Base-by-base conservation (phyloP, 2,888 invertebrate species). In the Malthinus flaveolus region DNA sequence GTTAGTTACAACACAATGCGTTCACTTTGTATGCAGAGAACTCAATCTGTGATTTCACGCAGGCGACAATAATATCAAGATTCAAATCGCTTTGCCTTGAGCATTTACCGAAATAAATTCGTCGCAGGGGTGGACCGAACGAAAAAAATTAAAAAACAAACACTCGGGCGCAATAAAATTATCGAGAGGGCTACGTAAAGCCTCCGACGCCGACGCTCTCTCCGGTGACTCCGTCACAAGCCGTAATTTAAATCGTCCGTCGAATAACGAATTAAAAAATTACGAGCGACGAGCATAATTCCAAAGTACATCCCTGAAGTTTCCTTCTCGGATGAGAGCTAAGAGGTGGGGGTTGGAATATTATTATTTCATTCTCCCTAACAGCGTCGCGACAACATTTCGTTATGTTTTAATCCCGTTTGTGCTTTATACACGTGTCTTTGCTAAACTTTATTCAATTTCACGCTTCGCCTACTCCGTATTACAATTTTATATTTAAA, bases 31-130 rank as follows among this genome's bases (percentile, higher is more conserved):
- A 71, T 72, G 72, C 72, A 71, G 70, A 71, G 71, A 72, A 73
- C 73, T 73, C 72, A 73, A 71, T 74, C 73, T 74, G 69, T 71
- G 72, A 75, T 76, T 75, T 74, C 73, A 74, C 74, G 73, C 73
- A 71, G 52, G 49, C 71, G 74, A 75, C 76, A 77, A 77, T 77
- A 74, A 75, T 73, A 75, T 75, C 72, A 73, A 72, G 75, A 78
- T 78, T 75, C 75, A 77, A 76, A 78, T 75, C 72, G 73, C 68
- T 70, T 69, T 65, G 71, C 73, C 73, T 66, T 60, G 7, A 49
- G 60, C 53, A 45, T 34, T 33, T 39, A 35, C 50, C 15, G 44
- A 49, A 59, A 47, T 51, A 46, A 52, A 52, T 36, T 33, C 15
- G n/a, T n/a, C 10, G 31, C 58, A 52, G 58, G 32, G 23, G 11